Percentiles rank a stretch among this genome's conserved stretches.
These are phyloP conservation scores for Acholoe squamosa DNA, from an alignment of 2,888 invertebrate species.

Conservation along the genomic window DNA sequence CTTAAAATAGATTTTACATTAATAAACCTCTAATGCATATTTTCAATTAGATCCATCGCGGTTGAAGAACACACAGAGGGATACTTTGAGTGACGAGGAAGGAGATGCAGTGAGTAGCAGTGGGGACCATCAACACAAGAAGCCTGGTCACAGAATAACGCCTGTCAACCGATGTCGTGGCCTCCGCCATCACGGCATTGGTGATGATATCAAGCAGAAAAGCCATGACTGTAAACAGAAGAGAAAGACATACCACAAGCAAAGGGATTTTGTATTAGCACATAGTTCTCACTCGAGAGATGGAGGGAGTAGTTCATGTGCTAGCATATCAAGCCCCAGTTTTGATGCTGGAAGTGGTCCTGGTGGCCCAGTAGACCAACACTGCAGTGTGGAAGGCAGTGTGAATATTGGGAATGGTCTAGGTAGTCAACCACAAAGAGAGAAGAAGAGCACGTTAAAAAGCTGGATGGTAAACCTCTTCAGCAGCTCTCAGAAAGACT, in stretches of 20 bases:
- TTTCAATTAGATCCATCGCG: background rate
- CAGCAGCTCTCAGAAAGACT: background rate
- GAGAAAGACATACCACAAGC: conserved; percentile 28
- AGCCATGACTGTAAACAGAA: conserved; percentile 9
- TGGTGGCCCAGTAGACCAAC: too few relatives aligned
- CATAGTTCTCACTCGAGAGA: conserved; percentile 18
- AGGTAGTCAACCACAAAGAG: background rate
- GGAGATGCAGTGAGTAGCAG: background rate
- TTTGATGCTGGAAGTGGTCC: background rate
- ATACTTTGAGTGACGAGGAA: conserved; percentile 35
- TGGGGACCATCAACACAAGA: background rate
- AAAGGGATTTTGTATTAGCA: background rate
- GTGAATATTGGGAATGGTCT: background rate
- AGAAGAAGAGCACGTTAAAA: background rate
- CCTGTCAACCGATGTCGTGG: conserved; percentile 32
- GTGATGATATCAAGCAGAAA: background rate
- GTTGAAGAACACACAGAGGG: conserved; percentile 13
- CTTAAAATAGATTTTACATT: too few relatives aligned
- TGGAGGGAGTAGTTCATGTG: conserved; percentile 39
- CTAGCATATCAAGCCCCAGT: background rate
- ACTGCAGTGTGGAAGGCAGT: too few relatives aligned
- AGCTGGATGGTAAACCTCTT: conserved; percentile 16
- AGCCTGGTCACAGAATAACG: background rate
- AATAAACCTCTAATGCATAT: too few relatives aligned
- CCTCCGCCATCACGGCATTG: conserved; percentile 37